Conservation (phyloP, 2,113 vertebrate species). For the Apodemus speciosus region DNA sequence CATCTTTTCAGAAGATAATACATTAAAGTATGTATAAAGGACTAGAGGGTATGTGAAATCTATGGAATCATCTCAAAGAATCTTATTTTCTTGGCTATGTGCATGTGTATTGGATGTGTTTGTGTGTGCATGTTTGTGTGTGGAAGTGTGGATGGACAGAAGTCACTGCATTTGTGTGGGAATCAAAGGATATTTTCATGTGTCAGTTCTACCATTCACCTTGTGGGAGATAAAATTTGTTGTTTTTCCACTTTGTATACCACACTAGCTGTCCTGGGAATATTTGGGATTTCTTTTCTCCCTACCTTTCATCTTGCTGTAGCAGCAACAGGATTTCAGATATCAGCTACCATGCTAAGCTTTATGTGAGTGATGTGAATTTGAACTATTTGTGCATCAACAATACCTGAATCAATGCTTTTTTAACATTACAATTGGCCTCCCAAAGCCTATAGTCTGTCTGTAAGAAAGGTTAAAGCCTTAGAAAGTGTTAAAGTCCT, state of each 20-base stretch:
- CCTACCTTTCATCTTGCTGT: no score
- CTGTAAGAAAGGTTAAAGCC: not conserved
- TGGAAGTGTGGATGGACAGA: no score
- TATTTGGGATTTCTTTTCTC: not conserved
- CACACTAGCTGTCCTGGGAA: not conserved
- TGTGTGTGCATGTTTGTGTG: not conserved
- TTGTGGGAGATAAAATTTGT: not conserved
- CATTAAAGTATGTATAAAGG: not conserved
- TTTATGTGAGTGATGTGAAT: not conserved
- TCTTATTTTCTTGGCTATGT: not conserved
- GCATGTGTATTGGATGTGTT: not conserved
- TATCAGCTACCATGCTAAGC: not conserved
- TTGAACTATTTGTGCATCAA: not conserved
- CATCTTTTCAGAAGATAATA: no score
- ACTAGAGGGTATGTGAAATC: not conserved
- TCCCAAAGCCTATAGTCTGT: not conserved
- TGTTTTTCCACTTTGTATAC: not conserved
- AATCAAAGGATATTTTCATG: not conserved
- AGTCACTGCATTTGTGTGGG: not conserved
- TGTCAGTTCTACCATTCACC: not conserved
- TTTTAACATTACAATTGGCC: not conserved
- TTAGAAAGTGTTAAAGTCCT: not conserved
- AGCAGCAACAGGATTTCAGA: not conserved
- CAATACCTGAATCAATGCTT: not conserved
- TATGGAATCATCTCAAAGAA: not conserved